Evolutionary conservation across 1,140 invertebrate genomes (phyloP), one percentile per base, ranked within the genome.

Genomic region (Ylistrum balloti): DNA sequence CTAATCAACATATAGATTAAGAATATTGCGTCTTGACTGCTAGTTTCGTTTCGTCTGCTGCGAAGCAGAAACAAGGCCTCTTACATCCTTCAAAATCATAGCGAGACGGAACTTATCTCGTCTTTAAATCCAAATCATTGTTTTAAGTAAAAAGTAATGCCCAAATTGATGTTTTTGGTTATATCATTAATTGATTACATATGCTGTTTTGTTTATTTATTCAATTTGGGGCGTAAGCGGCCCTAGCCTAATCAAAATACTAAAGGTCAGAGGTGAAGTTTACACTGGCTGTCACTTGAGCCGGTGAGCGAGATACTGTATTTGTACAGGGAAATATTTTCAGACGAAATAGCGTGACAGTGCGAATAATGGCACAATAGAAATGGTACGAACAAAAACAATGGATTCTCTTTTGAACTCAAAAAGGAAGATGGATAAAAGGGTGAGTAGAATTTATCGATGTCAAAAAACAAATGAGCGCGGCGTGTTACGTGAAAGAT

Each of bases 301-400:
- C 56, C 56, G 56, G 56, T 74, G 56, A 45, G 20, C 41, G 41
- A n/a, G 56, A 74, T 28, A 74, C 56, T 74, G 56, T 74, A 74
- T 74, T 74, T 74, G 56, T 74, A 5, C 56, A 74, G n/a, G 56
- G 56, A 74, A 28, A 74, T 74, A 74, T 74, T 74, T n/a, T 3
- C 56, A n/a, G 56, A 74, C 22, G 28, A 74, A 74, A 74, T 28
- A 74, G 56, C 15, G n/a, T 74, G 56, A 74, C 56, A 74, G 56
- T 74, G 56, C 56, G 22, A 74, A 74, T 74, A 74, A 74, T 74
- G 56, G 56, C 56, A n/a, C 15, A 28, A 2, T 74, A 74, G 56
- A 74, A 74, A 74, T 74, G 56, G 56, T 74, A 74, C 56, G 56
- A n/a, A 74, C 56, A 74, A 74, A 74, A 74, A 74, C 56, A 74